Base-by-base conservation (phyloP, 2,797 vertebrate genomes). In the Ciconia nigra region DNA sequence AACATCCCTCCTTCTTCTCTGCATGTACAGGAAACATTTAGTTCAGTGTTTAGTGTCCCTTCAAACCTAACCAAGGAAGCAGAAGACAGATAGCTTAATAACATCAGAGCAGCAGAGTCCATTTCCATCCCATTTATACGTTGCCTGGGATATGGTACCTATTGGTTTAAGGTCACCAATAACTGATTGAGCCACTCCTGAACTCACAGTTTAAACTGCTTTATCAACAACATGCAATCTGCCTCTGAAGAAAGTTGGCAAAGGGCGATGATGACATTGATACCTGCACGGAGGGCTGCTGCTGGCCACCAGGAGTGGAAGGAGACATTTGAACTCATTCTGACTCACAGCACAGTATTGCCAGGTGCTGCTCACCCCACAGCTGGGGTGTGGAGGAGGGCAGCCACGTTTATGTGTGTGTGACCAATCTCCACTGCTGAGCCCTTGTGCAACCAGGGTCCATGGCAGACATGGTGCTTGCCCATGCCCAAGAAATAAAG, bases 1-100 rank as follows among this genome's bases (percentile, higher is more conserved):
- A 89, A 63, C 39, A 59, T n/a, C n/a, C 31, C 61, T 90, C 5
- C 52, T 72, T 44, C 55, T 72, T 55, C 70, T 72, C 46, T 1
- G 9, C 22, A 52, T 51, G 33, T 69, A 49, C 11, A 37, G 29
- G 33, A 76, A 91, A 77, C 20, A 14, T n/a, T 81, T 69, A 91
- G 55, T 44, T 90, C 42, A 28, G 26, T 61, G 57, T 63, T 86
- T 44, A 84, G 31, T 22, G 9, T 59, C 16, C 24, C 22, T 89
- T 82, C 62, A 73, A 84, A 87, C 21, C 29, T 58, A 87, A 72
- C 54, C 24, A 77, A 88, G 65, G 28, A 81, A 85, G n/a, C 21
- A 79, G 49, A 91, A 96, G 87, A 91, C 65, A 87, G 37, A 78
- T 74, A 52, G 72, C 52, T 95, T 80, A 88, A 94, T 86, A 94